phyloP scores from a whole-genome alignment of 2,797 vertebrate species.

The Myiothlypis chrysogaster region DNA sequence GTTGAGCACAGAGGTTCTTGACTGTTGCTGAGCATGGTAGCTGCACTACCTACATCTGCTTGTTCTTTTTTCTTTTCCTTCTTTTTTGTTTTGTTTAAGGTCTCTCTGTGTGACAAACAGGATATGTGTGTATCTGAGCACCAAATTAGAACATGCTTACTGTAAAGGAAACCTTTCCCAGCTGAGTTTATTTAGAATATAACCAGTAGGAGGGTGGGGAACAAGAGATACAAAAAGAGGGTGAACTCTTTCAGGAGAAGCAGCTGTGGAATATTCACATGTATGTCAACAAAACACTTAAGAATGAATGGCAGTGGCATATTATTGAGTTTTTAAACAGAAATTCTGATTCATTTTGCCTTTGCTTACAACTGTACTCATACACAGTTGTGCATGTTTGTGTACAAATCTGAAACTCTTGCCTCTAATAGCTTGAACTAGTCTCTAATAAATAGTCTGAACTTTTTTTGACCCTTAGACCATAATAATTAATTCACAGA shows the following conservation, averaged over 20 bases:
- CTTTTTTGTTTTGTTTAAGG: not conserved
- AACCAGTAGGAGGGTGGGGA: not conserved
- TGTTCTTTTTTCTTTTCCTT: not conserved
- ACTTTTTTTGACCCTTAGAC: not conserved
- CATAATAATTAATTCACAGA: not conserved
- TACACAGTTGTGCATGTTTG: fast-evolving
- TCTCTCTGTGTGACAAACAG: not conserved
- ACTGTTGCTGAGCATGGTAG: fast-evolving
- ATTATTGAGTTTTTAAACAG: not conserved
- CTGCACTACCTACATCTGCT: not conserved
- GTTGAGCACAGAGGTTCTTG: not conserved
- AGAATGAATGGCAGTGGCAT: not conserved
- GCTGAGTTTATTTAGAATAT: not conserved
- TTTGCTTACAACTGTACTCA: not conserved
- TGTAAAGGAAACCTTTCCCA: conserved; percentile 27
- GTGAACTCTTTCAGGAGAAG: not conserved
- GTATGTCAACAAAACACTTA: not conserved
- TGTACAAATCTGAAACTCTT: not conserved
- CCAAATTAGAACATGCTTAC: not conserved
- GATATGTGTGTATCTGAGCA: not conserved
- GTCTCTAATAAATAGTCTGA: not conserved
- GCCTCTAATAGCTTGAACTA: not conserved
- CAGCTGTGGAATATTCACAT: not conserved
- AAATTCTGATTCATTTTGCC: not conserved
- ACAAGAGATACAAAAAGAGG: not conserved